Evolutionary conservation across 2,113 vertebrate species (phyloP).

Genomic region (Hassar affinis): DNA sequence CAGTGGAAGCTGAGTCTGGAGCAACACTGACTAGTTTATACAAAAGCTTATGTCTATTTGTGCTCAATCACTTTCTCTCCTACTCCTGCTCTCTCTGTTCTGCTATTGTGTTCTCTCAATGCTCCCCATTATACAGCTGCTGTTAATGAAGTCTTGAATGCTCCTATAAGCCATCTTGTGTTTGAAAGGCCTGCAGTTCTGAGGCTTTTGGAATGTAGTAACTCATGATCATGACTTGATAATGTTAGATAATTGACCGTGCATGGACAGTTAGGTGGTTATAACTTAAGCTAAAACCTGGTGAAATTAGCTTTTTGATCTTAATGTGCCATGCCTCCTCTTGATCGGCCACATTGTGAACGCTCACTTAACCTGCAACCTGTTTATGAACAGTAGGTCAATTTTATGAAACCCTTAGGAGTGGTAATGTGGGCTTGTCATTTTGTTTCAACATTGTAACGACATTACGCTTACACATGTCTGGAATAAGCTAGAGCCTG

Average conservation of each 20-base stretch:
- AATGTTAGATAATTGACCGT: neutral
- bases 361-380: neutral
- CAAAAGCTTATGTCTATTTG: neutral
- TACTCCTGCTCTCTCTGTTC: constrained; percentile 14
- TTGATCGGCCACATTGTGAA: neutral
- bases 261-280: neutral
- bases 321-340: neutral
- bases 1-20: neutral
- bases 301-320: neutral
- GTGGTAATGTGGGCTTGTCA: neutral
- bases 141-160: constrained; percentile 43
- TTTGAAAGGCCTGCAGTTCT: neutral
- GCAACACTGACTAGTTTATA: neutral
- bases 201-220: neutral
- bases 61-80: neutral
- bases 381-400: neutral
- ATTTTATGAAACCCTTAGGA: neutral
- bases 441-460: neutral
- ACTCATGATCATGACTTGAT: neutral
- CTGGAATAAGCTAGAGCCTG: too few species aligned
- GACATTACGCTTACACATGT: neutral
- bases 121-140: constrained; percentile 29
- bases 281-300: neutral
- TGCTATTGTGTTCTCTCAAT: constrained; percentile 43
- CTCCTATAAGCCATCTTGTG: neutral